These are phyloP conservation scores for Melanostoma mellinum DNA, from an alignment of 2,888 invertebrate species.

Conservation along the genomic window DNA sequence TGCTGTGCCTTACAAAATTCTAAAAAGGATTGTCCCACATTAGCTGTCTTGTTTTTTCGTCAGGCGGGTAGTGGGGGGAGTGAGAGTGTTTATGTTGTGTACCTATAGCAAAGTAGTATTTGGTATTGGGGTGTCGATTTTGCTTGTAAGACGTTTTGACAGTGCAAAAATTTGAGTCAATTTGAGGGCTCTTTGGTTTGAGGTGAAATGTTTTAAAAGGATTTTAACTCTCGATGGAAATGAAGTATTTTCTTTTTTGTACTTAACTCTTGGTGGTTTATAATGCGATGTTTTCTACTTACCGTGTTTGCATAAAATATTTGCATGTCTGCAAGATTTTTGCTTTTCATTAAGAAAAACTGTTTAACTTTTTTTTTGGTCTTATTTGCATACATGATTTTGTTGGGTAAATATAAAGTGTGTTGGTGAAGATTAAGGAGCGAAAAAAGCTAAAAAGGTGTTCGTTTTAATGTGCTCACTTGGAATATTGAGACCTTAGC, in stretches of 20 bases:
- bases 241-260: slow-evolving; percentile 41
- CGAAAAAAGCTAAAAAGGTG: too few relatives aligned
- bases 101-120: too few relatives aligned
- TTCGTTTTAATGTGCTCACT: too few relatives aligned
- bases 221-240: slow-evolving; percentile 47
- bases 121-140: slow-evolving; percentile 55
- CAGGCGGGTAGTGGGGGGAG: neutral
- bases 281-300: slow-evolving; percentile 59
- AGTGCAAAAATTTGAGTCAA: slow-evolving; percentile 64
- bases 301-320: slow-evolving; percentile 66
- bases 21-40: slow-evolving; percentile 73
- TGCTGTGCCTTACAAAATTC: slow-evolving; percentile 69
- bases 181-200: neutral
- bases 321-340: slow-evolving; percentile 69
- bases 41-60: slow-evolving; percentile 46
- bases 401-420: slow-evolving; percentile 1
- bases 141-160: slow-evolving; percentile 47
- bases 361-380: slow-evolving; percentile 23
- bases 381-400: slow-evolving; percentile 27
- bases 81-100: neutral
- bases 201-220: slow-evolving; percentile 41
- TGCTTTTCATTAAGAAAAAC: slow-evolving; percentile 54
- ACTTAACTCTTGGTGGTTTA: slow-evolving; percentile 49
- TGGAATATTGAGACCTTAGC: too few relatives aligned
- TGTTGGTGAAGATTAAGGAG: neutral